These are phyloP conservation scores for Plusia festucae DNA, from an alignment of 2,888 invertebrate species.

Conservation along the genomic window DNA sequence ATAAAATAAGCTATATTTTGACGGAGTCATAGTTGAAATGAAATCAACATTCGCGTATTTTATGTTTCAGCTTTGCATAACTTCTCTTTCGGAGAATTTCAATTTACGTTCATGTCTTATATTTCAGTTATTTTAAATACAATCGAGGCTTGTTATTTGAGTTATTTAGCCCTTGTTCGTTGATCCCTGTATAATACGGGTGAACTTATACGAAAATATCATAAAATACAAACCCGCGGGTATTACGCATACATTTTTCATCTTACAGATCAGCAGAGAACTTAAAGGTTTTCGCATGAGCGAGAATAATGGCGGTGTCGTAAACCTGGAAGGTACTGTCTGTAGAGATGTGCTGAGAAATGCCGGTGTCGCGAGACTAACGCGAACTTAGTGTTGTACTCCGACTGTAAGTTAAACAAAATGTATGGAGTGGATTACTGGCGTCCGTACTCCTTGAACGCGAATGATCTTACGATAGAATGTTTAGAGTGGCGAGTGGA, in stretches of 20 bases:
- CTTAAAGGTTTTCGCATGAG: slow-evolving; percentile 55
- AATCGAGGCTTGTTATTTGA: slow-evolving; percentile 20
- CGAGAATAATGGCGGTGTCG: slow-evolving; percentile 49
- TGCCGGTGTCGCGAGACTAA: slow-evolving; percentile 35
- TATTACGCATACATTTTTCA: slow-evolving; percentile 58
- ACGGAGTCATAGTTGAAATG: slow-evolving; percentile 40
- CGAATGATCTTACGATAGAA: slow-evolving; percentile 4
- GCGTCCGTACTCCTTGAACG: neutral
- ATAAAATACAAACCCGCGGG: slow-evolving; percentile 49
- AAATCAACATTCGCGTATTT: slow-evolving; percentile 44
- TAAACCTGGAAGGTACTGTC: slow-evolving; percentile 31
- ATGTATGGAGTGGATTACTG: slow-evolving; percentile 25
- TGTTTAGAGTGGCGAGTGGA: slow-evolving; percentile 1
- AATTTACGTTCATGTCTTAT: neutral
- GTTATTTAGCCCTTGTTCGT: slow-evolving; percentile 12
- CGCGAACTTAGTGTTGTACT: slow-evolving; percentile 40
- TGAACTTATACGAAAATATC: slow-evolving; percentile 54
- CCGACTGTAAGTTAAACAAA: slow-evolving; percentile 31
- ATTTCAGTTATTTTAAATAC: slow-evolving; percentile 21
- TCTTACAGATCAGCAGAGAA: slow-evolving; percentile 46
- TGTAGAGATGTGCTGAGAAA: slow-evolving; percentile 46
- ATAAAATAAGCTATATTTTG: slow-evolving; percentile 53
- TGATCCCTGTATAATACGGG: slow-evolving; percentile 45
- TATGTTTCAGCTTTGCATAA: slow-evolving; percentile 16
- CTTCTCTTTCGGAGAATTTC: slow-evolving; percentile 5